Conservation (phyloP, 2,888 invertebrate genomes). For the Xestia xanthographa region DNA sequence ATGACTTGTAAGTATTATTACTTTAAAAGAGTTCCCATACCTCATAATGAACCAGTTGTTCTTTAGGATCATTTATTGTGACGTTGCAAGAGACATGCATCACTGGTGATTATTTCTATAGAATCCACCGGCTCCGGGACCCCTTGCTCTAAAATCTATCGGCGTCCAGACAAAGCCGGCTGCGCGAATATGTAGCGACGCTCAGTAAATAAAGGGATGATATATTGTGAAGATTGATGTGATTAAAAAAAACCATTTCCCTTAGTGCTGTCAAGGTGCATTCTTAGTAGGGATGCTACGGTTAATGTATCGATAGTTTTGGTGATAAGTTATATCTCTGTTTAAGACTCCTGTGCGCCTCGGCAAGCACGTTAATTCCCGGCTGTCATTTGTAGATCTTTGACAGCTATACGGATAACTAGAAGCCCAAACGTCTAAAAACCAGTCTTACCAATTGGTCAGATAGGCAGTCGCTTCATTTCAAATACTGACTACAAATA, state of each 20-base stretch:
- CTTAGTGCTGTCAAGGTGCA: conserved; percentile 89
- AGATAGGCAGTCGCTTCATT: neutral
- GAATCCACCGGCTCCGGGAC: conserved; percentile 69
- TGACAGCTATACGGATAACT: neutral
- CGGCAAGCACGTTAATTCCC: neutral
- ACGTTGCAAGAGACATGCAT: conserved; percentile 72
- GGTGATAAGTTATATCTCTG: neutral
- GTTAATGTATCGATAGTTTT: conserved; percentile 60
- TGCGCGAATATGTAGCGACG: conserved; percentile 88
- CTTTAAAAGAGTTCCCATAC: conserved; percentile 70
- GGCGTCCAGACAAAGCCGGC: conserved; percentile 81
- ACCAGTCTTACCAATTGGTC: neutral
- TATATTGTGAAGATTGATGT: conserved; percentile 88
- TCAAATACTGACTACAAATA: neutral
- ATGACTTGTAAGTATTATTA: conserved; percentile 32
- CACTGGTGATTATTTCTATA: conserved; percentile 73
- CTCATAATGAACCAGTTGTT: conserved; percentile 69
- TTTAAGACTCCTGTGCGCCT: neutral
- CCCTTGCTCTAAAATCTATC: conserved; percentile 77
- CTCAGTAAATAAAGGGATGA: conserved; percentile 89
- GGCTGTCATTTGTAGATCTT: neutral
- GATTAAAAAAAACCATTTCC: conserved; percentile 89
- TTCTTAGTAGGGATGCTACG: conserved; percentile 77
- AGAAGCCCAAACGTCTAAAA: neutral
- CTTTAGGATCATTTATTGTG: conserved; percentile 66